Evolutionary conservation across 2,797 vertebrate species (phyloP).

Genomic region (Epinephelus coioides): DNA sequence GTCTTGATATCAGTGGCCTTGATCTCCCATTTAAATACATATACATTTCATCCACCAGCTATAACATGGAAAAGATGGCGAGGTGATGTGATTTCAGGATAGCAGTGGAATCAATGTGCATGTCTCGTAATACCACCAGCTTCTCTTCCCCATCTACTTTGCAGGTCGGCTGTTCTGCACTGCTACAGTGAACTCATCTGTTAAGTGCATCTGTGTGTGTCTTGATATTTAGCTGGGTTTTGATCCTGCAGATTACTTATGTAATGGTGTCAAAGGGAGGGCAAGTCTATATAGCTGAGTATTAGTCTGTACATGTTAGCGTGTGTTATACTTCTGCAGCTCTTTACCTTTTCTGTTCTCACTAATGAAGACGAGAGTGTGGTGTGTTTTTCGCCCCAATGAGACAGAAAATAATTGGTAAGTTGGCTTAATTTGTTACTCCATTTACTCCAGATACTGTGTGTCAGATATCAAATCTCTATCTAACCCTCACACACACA

Average conservation of each 20-base stretch:
- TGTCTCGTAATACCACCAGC: background rate
- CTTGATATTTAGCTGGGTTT: background rate
- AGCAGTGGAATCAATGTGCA: background rate
- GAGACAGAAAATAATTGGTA: background rate
- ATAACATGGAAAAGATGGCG: background rate
- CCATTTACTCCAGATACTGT: background rate
- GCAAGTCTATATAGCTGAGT: background rate
- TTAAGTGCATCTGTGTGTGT: background rate
- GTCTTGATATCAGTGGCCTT: too few relatives aligned
- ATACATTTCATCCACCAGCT: background rate
- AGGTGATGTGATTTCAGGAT: background rate
- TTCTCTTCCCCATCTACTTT: background rate
- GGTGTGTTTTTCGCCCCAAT: background rate
- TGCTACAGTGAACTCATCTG: background rate
- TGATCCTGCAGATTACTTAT: slow-evolving; percentile 11
- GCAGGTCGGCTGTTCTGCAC: background rate
- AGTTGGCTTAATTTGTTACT: background rate
- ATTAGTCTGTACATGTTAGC: background rate
- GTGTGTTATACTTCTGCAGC: background rate
- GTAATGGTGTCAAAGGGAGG: background rate
- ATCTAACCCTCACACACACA: background rate
- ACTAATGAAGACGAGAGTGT: background rate
- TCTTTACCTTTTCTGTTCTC: background rate
- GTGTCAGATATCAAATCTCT: background rate
- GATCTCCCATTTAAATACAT: too few relatives aligned